Base-by-base conservation (phyloP, 2,797 vertebrate genomes). In the Myripristis murdjan region DNA sequence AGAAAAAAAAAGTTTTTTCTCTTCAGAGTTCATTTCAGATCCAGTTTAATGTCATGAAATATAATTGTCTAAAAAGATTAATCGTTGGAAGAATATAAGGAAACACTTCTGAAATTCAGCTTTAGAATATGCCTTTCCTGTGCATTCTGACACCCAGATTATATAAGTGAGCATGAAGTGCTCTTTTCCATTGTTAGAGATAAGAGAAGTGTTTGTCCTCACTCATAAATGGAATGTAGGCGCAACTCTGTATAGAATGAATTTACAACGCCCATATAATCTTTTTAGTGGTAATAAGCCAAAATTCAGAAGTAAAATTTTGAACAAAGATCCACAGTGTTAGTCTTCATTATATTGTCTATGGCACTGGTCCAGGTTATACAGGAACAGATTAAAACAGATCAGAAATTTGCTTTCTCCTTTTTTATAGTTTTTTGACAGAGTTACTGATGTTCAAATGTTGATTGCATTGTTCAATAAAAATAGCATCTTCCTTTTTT, bases 1-100 rank as follows among this genome's bases (percentile, higher is more conserved):
- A 70, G 75, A 71, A 61, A n/a, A n/a, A n/a, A 52, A 59, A 76
- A 57, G 46, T 51, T 63, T 37, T 15, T n/a, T 18, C 62, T 51
- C 47, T 35, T 41, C n/a, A 9, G 23, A 63, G 59, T 58, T 52
- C 6, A 41, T 62, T 63, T 52, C 18, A 9, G 8, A 46, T 56
- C 6, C 24, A 49, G 20, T 70, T n/a, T 64, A 1, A 46, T 15
- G 37, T 39, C n/a, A 35, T 54, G 8, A 16, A n/a, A 44, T 73
- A 64, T n/a, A 8, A 15, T 4, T 15, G 2, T 69, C 5, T 14
- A 0, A 54, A 47, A 46, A 37, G 4, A 69, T 61, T 24, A 11
- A 47, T 46, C 39, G 1, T 7, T 47, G 15, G 14, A 14, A 23
- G 3, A 64, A n/a, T 39, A 14, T 22, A 51, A 22, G 5, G 1